These are phyloP conservation scores for Cephus spinipes DNA, from an alignment of 2,888 invertebrate species.

Conservation along the genomic window DNA sequence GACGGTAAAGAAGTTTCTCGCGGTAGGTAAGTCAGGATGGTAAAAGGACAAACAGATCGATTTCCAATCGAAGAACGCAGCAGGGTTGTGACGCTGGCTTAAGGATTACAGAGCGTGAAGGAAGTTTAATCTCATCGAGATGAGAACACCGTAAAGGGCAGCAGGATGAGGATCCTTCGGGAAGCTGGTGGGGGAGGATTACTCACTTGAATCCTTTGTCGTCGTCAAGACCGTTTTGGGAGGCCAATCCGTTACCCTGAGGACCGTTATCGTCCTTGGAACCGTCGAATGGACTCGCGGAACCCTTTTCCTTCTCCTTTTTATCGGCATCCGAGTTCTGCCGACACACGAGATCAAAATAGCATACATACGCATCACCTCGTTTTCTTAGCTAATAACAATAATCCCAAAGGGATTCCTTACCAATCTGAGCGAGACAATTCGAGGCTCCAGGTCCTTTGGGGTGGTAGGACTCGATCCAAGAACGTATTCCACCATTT, in stretches of 20 bases:
- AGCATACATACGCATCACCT: not conserved
- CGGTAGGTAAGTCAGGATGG: no score
- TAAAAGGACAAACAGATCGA: no score
- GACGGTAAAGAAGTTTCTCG: no score
- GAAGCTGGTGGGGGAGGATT: constrained; percentile 18
- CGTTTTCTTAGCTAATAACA: not conserved
- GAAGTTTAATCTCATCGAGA: no score
- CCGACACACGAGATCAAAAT: constrained; percentile 2
- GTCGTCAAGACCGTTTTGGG: constrained; percentile 82
- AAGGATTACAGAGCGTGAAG: no score
- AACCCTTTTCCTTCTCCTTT: constrained; percentile 71
- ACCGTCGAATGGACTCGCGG: constrained; percentile 70
- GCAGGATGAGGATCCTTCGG: no score
- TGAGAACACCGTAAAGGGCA: no score
- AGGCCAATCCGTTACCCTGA: constrained; percentile 69
- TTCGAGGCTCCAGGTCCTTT: constrained; percentile 62
- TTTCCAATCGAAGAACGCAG: no score
- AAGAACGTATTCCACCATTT: constrained; percentile 98
- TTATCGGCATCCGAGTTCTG: constrained; percentile 63
- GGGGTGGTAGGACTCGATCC: constrained; percentile 86
- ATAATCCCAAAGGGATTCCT: constrained; percentile 20
- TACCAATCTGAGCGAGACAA: constrained; percentile 65
- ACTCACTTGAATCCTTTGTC: constrained; percentile 93
- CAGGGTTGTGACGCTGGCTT: no score
- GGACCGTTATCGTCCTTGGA: constrained; percentile 71